A percentile compares a stretch with the other conserved stretches of the same genome.
These are phyloP conservation scores for Mactromeris polynyma DNA, from an alignment of 2,888 invertebrate species.

Conservation along the genomic window DNA sequence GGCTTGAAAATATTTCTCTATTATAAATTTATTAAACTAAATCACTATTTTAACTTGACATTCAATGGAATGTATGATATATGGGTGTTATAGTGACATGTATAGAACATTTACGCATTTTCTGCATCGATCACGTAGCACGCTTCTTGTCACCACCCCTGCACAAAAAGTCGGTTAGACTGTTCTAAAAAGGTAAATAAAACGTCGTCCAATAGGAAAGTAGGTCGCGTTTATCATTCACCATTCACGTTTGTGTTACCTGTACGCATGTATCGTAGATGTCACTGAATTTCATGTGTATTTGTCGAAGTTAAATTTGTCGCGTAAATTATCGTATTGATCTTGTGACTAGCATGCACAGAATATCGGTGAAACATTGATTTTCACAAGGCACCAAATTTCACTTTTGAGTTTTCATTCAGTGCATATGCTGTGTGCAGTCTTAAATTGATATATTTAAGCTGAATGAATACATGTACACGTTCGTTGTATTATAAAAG, in stretches of 20 bases:
- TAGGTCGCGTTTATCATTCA: constrained; percentile 16
- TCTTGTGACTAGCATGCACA: background rate
- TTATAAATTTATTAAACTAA: background rate
- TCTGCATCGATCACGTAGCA: background rate
- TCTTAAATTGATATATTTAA: too few species aligned
- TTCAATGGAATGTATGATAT: background rate
- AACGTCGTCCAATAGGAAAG: constrained; percentile 38
- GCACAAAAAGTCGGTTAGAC: constrained; percentile 11
- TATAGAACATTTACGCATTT: background rate
- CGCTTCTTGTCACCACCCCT: background rate
- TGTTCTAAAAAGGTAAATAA: constrained; percentile 48
- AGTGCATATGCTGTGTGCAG: background rate
- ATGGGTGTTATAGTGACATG: background rate
- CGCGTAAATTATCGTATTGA: background rate
- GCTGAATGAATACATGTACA: background rate
- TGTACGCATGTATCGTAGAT: constrained; percentile 1
- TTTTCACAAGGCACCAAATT: background rate
- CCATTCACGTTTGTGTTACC: constrained; percentile 25
- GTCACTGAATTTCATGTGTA: background rate
- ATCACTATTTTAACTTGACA: background rate
- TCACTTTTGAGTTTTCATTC: background rate
- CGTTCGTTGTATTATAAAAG: too few species aligned
- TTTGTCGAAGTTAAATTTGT: background rate
- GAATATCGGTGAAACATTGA: background rate
- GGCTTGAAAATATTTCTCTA: background rate